A percentile compares a stretch with the other conserved stretches of the same genome.
These are phyloP conservation scores for Centrocercus urophasianus DNA, from an alignment of 2,113 vertebrate species.

Conservation along the genomic window DNA sequence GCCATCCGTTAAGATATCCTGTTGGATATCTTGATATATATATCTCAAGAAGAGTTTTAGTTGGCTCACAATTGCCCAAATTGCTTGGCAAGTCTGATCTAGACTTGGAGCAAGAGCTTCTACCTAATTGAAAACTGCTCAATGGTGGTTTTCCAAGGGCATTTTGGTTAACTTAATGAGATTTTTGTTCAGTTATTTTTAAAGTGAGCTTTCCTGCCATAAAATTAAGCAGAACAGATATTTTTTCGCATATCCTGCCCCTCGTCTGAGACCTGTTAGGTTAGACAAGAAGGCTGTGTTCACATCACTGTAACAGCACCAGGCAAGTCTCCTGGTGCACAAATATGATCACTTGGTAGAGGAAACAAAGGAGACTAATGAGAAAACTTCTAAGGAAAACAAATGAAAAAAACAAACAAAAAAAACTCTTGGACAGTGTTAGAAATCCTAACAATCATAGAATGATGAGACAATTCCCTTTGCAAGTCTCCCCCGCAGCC, in stretches of 20 bases:
- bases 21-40: no score
- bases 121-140: background rate
- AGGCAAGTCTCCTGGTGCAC: background rate
- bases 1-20: background rate
- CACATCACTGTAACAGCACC: background rate
- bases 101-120: background rate
- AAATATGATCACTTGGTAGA: fast-evolving
- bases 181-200: background rate
- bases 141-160: background rate
- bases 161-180: background rate
- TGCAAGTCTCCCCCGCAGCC: background rate
- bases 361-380: background rate
- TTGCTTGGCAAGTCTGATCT: background rate
- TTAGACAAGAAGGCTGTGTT: background rate
- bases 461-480: background rate
- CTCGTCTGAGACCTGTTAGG: background rate
- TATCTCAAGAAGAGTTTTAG: no score
- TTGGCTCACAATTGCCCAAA: background rate
- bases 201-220: background rate
- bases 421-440: background rate
- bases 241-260: background rate
- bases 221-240: background rate
- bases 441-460: background rate
- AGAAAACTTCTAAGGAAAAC: background rate
- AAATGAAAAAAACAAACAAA: background rate